These are phyloP conservation scores for Ectobius pallidus DNA, from an alignment of 2,888 invertebrate genomes.

Conservation along the genomic window DNA sequence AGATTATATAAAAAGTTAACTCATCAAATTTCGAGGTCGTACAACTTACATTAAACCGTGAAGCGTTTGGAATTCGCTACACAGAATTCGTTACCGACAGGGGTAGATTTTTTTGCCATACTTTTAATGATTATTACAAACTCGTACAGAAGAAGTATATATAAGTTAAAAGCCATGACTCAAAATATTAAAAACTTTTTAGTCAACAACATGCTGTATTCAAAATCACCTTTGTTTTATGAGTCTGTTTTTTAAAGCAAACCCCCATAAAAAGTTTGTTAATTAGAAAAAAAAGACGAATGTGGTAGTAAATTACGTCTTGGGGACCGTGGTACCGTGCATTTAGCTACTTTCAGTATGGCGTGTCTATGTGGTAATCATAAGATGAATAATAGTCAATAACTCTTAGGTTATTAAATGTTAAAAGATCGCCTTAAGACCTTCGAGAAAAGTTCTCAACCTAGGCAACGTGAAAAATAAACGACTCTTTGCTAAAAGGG, in stretches of 20 bases:
- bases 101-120: neutral
- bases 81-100: neutral
- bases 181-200: conserved; percentile 31
- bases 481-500: too few species aligned
- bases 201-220: neutral
- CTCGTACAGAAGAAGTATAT: conserved; percentile 11
- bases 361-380: too few species aligned
- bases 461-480: too few species aligned
- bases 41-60: neutral
- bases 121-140: conserved; percentile 31
- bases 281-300: conserved; percentile 30
- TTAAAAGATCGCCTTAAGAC: too few species aligned
- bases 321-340: too few species aligned
- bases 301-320: neutral
- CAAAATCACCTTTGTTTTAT: conserved; percentile 20
- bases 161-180: neutral
- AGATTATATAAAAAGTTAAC: conserved; percentile 40
- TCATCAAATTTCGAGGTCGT: conserved; percentile 39
- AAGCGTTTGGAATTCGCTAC: neutral
- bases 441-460: too few species aligned
- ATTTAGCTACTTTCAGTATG: too few species aligned
- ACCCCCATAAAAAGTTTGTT: conserved; percentile 29
- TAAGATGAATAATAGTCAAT: too few species aligned
- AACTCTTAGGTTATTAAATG: too few species aligned
- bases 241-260: conserved; percentile 24